phyloP scores from a whole-genome alignment of 2,113 vertebrate genomes.

The Pao palembangensis region DNA sequence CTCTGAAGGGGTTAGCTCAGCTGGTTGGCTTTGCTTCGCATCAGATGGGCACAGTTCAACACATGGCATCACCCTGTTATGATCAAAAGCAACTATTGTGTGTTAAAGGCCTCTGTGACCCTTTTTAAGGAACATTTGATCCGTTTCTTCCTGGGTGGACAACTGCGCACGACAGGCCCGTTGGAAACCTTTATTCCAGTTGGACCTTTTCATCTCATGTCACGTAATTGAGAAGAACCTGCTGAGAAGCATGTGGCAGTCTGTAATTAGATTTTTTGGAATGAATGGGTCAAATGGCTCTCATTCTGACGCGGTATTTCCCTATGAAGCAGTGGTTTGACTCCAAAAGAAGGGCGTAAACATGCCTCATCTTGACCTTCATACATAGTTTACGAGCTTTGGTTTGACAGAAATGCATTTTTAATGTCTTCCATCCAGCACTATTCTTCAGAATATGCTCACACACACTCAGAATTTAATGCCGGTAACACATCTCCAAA shows the following conservation, averaged over 20 bases:
- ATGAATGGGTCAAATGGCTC: slow-evolving; percentile 57
- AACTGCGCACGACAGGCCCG: background rate
- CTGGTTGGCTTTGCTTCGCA: too few relatives aligned
- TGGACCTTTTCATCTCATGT: slow-evolving; percentile 39
- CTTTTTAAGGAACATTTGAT: background rate
- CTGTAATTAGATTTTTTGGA: slow-evolving; percentile 66
- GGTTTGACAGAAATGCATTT: background rate
- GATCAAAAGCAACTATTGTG: too few relatives aligned
- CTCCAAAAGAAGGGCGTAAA: background rate
- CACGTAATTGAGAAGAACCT: slow-evolving; percentile 43
- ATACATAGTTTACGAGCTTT: slow-evolving; percentile 10
- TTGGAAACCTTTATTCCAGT: slow-evolving; percentile 3
- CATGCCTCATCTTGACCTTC: too few relatives aligned
- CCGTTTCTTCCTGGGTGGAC: background rate
- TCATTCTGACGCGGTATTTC: slow-evolving; percentile 17
- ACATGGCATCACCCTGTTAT: too few relatives aligned
- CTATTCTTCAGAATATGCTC: background rate
- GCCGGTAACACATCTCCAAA: too few relatives aligned
- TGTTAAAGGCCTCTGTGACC: too few relatives aligned
- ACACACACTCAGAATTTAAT: background rate
- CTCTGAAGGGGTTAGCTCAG: too few relatives aligned
- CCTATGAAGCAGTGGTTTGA: slow-evolving; percentile 3
- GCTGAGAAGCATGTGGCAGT: slow-evolving; percentile 47
- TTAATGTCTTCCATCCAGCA: background rate
- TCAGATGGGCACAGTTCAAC: too few relatives aligned